Evolutionary conservation across 2,113 vertebrate species (phyloP), one percentile per base, ranked within the genome.

Genomic region (Symphodus melops): DNA sequence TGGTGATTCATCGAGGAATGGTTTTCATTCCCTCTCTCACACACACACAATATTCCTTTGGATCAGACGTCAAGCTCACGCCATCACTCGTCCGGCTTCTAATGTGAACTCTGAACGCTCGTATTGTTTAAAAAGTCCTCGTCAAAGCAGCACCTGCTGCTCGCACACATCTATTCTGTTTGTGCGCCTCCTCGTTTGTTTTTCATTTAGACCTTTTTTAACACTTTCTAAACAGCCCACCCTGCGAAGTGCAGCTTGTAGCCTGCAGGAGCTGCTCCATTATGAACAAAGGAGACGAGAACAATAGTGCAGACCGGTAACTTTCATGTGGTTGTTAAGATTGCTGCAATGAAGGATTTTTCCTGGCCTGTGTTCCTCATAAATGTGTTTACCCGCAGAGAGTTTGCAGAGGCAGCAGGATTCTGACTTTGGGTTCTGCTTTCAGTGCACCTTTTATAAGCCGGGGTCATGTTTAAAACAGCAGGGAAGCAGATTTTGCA

Each of bases 331-430:
- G 87, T 83, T 86, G 2, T 58, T 9, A 28, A 72, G 8, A 75
- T 70, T 76, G 72, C 79, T 90, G 74, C 67, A 77, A 14, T 64
- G 19, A 54, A 64, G 63, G 42, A 36, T 57, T 83, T 75, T 55
- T 57, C 8, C 61, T 57, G 54, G 51, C 8, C 56, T 44, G 51
- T 77, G 81, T 89, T 86, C 79, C 88, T 72, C 79, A 90, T 90
- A 76, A 81, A 68, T 17, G 25, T 79, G 77, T 90, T 92, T 82
- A 83, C 82, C 82, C 75, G 19, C 72, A 3, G 58, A 65, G 62
- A 62, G 37, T 87, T 72, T 91, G 92, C 89, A 68, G 83, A 88
- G 63, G 9, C 89, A 89, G 92, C 92, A 92, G 78, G 64, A 89
- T 92, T 84, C 67, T 63, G 60, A 19, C 75, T 72, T 49, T 60